These are phyloP conservation scores for Pegoplata infirma DNA, from an alignment of 2,888 invertebrate species.

Conservation along the genomic window DNA sequence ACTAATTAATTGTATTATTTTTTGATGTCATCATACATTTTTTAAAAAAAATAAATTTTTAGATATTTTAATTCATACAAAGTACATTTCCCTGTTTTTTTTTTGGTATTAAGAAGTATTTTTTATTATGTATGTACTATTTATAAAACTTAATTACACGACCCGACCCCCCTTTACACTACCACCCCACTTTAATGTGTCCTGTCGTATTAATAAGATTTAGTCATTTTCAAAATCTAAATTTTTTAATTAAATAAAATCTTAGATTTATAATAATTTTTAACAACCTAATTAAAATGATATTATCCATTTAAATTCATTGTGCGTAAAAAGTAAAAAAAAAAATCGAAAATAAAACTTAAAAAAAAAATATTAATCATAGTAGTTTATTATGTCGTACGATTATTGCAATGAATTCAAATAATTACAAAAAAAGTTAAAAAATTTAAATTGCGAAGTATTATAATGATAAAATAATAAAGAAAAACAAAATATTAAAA, in stretches of 20 bases:
- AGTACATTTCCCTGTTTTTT: no score
- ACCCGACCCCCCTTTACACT: background rate
- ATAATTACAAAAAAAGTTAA: constrained; percentile 41
- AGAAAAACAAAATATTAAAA: constrained; percentile 51
- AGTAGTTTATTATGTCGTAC: constrained; percentile 55
- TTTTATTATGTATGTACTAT: constrained; percentile 5
- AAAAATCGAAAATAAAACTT: background rate
- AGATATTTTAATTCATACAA: constrained; percentile 55
- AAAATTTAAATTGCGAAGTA: constrained; percentile 53
- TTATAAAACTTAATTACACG: no score
- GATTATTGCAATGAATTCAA: constrained; percentile 56
- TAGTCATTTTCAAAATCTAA: constrained; percentile 46
- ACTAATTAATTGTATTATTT: constrained; percentile 13
- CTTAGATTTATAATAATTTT: constrained; percentile 54
- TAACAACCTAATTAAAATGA: constrained; percentile 34
- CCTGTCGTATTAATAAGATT: constrained; percentile 42
- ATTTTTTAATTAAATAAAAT: constrained; percentile 8
- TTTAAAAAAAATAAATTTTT: constrained; percentile 33
- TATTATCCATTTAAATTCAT: constrained; percentile 13
- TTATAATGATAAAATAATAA: constrained; percentile 54
- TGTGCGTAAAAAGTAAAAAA: constrained; percentile 22
- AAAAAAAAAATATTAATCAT: constrained; percentile 34
- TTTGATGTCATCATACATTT: background rate
- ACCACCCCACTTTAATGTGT: constrained; percentile 42
- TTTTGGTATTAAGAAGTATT: constrained; percentile 11